These are phyloP conservation scores for Ephydatia muelleri DNA, from an alignment of 37 sponge, comb jelly and placozoan species.

Conservation along the genomic window DNA sequence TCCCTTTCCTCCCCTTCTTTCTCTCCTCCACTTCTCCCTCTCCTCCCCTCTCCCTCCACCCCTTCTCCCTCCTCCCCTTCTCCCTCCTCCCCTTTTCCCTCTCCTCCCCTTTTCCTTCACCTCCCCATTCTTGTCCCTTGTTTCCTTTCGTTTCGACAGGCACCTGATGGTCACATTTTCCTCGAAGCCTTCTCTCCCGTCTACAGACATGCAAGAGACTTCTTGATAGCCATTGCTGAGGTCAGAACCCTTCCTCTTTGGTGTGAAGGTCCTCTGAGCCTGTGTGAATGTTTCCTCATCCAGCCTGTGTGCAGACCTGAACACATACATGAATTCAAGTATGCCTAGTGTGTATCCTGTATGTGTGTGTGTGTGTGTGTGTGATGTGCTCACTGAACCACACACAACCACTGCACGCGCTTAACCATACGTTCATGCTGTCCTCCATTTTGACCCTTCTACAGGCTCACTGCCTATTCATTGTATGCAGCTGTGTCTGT, in stretches of 20 bases:
- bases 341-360: background rate
- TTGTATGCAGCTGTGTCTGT: slow-evolving; percentile 99
- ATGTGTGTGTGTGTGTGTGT: background rate
- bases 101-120: background rate
- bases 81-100: background rate
- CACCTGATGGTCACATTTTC: slow-evolving; percentile 97
- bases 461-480: slow-evolving; percentile 89
- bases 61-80: background rate
- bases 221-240: slow-evolving; percentile 97
- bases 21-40: background rate
- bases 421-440: background rate
- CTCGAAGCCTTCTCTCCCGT: slow-evolving; percentile 97
- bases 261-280: background rate
- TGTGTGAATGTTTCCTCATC: background rate
- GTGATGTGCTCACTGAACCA: background rate
- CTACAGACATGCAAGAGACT: slow-evolving; percentile 95
- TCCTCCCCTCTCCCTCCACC: background rate
- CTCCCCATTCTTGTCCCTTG: background rate
- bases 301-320: slow-evolving; percentile 88
- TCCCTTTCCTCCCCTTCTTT: no score
- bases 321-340: slow-evolving; percentile 91
- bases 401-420: background rate
- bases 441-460: background rate
- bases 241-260: slow-evolving; percentile 8
- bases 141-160: slow-evolving; percentile 33